phyloP scores from a whole-genome alignment of 2,888 invertebrate species.

The Synergus gifuensis region DNA sequence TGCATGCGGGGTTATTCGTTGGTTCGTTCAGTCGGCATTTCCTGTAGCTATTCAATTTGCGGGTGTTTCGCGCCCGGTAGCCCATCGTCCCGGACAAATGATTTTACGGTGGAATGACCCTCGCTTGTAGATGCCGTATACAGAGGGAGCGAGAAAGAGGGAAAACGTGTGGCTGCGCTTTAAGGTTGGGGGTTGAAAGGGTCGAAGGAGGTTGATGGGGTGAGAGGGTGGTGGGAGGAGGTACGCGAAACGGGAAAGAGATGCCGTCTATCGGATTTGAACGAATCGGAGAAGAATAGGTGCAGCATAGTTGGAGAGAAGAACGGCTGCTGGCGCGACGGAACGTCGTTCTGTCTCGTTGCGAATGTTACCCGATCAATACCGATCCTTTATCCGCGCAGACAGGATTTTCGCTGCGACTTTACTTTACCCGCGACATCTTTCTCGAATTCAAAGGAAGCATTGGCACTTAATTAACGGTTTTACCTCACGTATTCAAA shows the following conservation, averaged over 20 bases:
- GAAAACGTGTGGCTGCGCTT: conserved; percentile 30
- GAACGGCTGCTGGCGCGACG: conserved; percentile 41
- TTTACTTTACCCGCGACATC: conserved; percentile 18
- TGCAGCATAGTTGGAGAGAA: conserved; percentile 38
- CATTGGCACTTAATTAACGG: conserved; percentile 35
- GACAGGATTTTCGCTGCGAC: conserved; percentile 37
- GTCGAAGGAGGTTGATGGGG: conserved; percentile 43
- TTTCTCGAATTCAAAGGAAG: conserved; percentile 23
- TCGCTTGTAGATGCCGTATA: conserved; percentile 60
- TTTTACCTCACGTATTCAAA: conserved; percentile 19
- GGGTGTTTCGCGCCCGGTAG: conserved; percentile 64
- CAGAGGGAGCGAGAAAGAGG: conserved; percentile 36
- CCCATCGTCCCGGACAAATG: conserved; percentile 64
- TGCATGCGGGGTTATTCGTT: conserved; percentile 62
- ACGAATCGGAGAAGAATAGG: conserved; percentile 37
- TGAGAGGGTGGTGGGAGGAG: conserved; percentile 32
- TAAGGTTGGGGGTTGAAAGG: conserved; percentile 46
- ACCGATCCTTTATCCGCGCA: conserved; percentile 41
- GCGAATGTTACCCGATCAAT: conserved; percentile 40
- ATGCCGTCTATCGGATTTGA: conserved; percentile 34
- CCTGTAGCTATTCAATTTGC: conserved; percentile 70
- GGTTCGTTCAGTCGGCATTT: conserved; percentile 67
- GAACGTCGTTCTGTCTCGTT: conserved; percentile 42
- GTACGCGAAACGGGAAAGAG: conserved; percentile 39
- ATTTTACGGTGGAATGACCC: conserved; percentile 65